Percentiles rank a stretch among this genome's conserved stretches.
Evolutionary conservation across 2,113 vertebrate species (phyloP).

Genomic region (Percina caprodes): DNA sequence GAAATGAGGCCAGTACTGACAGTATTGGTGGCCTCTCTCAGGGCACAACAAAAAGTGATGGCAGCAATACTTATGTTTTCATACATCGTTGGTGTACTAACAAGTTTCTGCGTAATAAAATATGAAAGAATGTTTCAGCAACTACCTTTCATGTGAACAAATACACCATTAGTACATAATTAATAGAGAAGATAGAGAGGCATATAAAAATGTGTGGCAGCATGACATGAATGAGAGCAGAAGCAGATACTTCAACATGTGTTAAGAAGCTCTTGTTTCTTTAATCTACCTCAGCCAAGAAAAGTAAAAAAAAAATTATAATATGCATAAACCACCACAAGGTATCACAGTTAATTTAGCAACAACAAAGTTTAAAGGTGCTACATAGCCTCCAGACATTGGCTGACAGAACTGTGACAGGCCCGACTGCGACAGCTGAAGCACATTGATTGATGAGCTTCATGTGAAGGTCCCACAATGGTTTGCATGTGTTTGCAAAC

Average conservation of each 20-base stretch:
- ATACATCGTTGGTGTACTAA: neutral
- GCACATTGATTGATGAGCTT: slow-evolving; percentile 30
- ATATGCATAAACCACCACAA: neutral
- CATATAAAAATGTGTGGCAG: neutral
- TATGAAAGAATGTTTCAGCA: neutral
- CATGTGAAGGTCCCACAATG: slow-evolving; percentile 20
- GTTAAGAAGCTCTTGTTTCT: neutral
- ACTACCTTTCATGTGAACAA: neutral
- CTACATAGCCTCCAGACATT: neutral
- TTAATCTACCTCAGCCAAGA: neutral
- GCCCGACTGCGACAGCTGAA: neutral
- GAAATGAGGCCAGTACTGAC: neutral
- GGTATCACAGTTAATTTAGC: neutral
- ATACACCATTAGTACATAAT: neutral
- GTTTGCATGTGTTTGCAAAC: slow-evolving; percentile 26
- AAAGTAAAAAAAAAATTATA: no score
- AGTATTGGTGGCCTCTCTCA: neutral
- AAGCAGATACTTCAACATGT: neutral
- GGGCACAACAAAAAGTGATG: neutral
- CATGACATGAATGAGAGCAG: neutral
- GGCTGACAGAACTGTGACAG: neutral
- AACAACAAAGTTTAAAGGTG: neutral
- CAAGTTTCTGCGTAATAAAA: neutral
- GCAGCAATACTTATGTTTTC: neutral
- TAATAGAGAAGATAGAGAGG: neutral